phyloP scores from a whole-genome alignment of 1,140 invertebrate species.

The Bombus vancouverensis region DNA sequence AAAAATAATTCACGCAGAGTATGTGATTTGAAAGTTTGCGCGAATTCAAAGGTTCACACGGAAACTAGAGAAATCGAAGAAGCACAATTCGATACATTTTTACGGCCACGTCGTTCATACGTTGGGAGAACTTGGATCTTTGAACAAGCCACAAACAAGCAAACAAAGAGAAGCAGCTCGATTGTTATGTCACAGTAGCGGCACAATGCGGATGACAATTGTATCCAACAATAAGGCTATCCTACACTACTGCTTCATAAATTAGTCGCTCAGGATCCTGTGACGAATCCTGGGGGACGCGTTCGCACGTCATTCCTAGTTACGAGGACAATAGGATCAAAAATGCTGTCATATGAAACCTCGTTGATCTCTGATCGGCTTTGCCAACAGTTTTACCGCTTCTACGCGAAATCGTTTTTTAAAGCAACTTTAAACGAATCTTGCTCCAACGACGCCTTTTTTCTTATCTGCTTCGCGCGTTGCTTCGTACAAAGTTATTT shows the following conservation, averaged over 20 bases:
- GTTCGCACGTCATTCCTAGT: conserved; percentile 74
- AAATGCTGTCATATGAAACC: conserved; percentile 71
- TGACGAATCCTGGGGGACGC: conserved; percentile 74
- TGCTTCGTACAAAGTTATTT: too few species aligned
- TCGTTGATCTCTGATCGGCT: conserved; percentile 51
- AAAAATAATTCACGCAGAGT: too few species aligned
- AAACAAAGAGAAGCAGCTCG: conserved; percentile 71
- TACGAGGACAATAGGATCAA: conserved; percentile 65
- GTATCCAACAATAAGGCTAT: conserved; percentile 75
- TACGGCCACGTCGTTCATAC: neutral
- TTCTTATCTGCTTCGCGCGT: too few species aligned
- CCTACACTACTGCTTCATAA: conserved; percentile 69
- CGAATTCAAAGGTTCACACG: neutral
- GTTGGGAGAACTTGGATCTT: conserved; percentile 3
- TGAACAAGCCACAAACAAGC: conserved; percentile 70
- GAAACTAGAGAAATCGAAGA: neutral
- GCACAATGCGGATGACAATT: conserved; percentile 72
- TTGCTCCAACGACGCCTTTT: too few species aligned
- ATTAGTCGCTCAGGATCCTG: conserved; percentile 73
- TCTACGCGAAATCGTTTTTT: neutral
- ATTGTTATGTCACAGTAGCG: conserved; percentile 71
- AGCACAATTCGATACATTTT: conserved; percentile 13
- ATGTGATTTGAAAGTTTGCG: neutral
- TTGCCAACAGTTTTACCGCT: conserved; percentile 26
- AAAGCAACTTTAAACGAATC: neutral